Conservation (phyloP, 2,113 vertebrate genomes). For the Cisticola juncidis region DNA sequence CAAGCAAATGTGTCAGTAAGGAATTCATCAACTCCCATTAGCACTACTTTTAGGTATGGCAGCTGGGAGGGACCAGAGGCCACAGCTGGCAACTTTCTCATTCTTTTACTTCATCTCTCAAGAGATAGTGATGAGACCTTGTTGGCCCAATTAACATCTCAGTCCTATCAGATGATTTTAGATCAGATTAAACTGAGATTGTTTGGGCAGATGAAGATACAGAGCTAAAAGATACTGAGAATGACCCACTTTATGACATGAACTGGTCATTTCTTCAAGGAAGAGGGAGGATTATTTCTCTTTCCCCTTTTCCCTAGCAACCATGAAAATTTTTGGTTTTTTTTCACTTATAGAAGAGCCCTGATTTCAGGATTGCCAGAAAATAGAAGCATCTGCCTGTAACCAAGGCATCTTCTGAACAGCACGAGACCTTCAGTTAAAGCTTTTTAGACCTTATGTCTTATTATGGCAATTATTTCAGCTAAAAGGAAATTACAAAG, state of each 20-base stretch:
- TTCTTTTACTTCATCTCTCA: neutral
- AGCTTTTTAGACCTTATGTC: neutral
- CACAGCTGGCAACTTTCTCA: neutral
- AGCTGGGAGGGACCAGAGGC: neutral
- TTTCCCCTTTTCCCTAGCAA: constrained; percentile 8
- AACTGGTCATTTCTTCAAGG: neutral
- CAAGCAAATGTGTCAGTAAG: neutral
- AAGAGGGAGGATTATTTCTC: neutral
- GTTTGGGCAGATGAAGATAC: neutral
- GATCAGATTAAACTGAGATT: neutral
- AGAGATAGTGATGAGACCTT: neutral
- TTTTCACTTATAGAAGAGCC: neutral
- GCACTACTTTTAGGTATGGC: neutral
- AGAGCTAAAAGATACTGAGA: neutral
- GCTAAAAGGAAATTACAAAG: neutral
- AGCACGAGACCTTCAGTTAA: neutral
- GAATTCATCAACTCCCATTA: neutral
- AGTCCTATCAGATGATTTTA: neutral
- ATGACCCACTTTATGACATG: neutral
- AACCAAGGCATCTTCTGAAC: neutral
- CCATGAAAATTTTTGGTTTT: neutral
- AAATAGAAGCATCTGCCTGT: constrained; percentile 19
- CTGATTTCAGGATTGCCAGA: neutral
- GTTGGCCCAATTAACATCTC: neutral
- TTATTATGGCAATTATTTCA: constrained; percentile 17